phyloP scores from a whole-genome alignment of 2,113 vertebrate genomes.

The Chaenogobius annularis region DNA sequence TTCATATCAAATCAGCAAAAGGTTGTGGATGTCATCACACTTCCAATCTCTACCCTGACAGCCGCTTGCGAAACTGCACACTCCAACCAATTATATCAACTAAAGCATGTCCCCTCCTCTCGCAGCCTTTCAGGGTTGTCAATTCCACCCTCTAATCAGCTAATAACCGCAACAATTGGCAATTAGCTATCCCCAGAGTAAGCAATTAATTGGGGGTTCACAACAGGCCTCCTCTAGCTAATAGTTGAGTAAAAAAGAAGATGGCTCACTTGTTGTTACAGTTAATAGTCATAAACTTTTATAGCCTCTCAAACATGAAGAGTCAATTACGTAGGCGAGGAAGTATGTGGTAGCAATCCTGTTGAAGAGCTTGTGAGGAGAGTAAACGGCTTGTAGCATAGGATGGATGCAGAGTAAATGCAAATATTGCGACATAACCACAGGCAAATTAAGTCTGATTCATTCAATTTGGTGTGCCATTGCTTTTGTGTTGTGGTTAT shows the following conservation, averaged over 20 bases:
- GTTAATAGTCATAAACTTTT: constrained; percentile 80
- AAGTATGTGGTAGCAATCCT: constrained; percentile 60
- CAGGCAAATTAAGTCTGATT: constrained; percentile 44
- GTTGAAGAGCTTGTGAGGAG: constrained; percentile 70
- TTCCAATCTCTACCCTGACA: constrained; percentile 16
- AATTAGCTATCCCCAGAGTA: constrained; percentile 75
- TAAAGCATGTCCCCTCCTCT: constrained; percentile 38
- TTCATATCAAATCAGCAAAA: constrained; percentile 16
- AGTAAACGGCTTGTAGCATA: constrained; percentile 67
- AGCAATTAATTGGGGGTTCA: constrained; percentile 76
- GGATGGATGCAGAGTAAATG: constrained; percentile 68
- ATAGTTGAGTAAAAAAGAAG: constrained; percentile 70
- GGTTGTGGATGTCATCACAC: constrained; percentile 3
- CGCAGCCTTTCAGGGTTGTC: constrained; percentile 61
- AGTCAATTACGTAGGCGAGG: constrained; percentile 78
- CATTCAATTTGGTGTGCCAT: constrained; percentile 3
- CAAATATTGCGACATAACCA: constrained; percentile 67
- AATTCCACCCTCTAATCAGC: constrained; percentile 68
- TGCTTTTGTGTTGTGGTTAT: not conserved
- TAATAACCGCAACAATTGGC: constrained; percentile 73
- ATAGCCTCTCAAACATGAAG: constrained; percentile 72
- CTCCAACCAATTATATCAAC: constrained; percentile 54
- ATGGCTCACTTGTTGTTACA: constrained; percentile 70
- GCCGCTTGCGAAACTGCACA: constrained; percentile 7
- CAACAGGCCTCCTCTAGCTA: constrained; percentile 60